Conservation (phyloP, 2,888 invertebrate genomes). For the Chloroclysta siterata region DNA sequence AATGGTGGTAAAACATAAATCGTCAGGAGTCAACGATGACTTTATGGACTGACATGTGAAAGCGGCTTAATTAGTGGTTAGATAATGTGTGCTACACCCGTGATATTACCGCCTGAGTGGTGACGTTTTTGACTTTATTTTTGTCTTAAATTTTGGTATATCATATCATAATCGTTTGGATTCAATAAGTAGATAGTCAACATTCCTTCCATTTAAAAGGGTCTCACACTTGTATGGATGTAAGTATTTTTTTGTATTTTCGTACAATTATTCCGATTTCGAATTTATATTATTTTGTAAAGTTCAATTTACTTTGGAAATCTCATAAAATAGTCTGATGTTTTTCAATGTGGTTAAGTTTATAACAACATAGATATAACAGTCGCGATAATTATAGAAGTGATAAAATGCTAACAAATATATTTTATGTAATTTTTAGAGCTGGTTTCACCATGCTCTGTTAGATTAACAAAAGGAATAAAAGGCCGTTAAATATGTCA, state of each 20-base stretch:
- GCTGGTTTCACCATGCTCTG: too few relatives aligned
- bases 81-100: neutral
- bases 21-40: too few relatives aligned
- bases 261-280: constrained; percentile 48
- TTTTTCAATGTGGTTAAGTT: constrained; percentile 6
- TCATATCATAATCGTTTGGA: constrained; percentile 3
- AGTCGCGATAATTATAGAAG: constrained; percentile 1
- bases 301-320: constrained; percentile 8
- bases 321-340: constrained; percentile 19
- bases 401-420: neutral
- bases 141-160: constrained; percentile 1
- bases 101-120: constrained; percentile 5
- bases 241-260: constrained; percentile 43
- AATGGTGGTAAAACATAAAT: neutral
- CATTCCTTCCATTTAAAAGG: constrained; percentile 25
- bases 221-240: constrained; percentile 18
- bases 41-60: neutral
- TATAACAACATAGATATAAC: neutral
- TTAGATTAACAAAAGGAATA: too few relatives aligned
- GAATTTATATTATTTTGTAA: constrained; percentile 45
- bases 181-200: constrained; percentile 22
- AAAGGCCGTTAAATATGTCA: too few relatives aligned
- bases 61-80: neutral
- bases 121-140: constrained; percentile 8
- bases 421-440: constrained; percentile 2